Evolutionary conservation across 2,113 vertebrate genomes (phyloP), one percentile per base, ranked within the genome.

Genomic region (Ursus arctos): DNA sequence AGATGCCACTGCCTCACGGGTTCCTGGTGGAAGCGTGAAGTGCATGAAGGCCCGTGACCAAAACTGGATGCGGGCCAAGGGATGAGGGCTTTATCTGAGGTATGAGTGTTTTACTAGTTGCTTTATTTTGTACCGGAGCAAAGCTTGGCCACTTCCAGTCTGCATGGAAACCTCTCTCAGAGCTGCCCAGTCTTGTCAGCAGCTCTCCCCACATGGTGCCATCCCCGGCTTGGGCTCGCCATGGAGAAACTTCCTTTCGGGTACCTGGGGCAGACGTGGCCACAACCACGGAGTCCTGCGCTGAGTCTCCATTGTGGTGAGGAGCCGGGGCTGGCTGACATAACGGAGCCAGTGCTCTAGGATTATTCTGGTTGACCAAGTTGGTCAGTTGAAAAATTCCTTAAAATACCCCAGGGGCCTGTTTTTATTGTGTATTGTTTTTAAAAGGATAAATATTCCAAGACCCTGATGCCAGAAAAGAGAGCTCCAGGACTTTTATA

Each of bases 341-440:
- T 1, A 40, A 61, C 1, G 3, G 88, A 91, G 82, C 94, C 91
- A 83, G 67, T 83, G 92, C 24, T 87, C 90, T 43, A 51, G 90
- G 81, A 74, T 81, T 40, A 65, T 4, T 53, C 93, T 95, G 96
- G 93, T 40, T 97, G 95, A 98, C 97, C 92, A 97, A 95, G 24
- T 9, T 95, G 97, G 97, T 97, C 77, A 94, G 90, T 85, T 86
- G 40, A 96, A 95, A 95, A 91, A 94, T 95, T 92, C 92, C 97
- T 98, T 98, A 96, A 98, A 98, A 98, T 98, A 93, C 63, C 69
- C 80, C 19, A 40, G n/a, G 89, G 61, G 80, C 13, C 28, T 97
- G 85, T 94, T 97, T 98, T 97, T 88, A 95, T 98, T 96, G 96
- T 91, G 80, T 94, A 88, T 96, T 96, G 81, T 94, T 97, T 96